Conservation (phyloP, 2,797 vertebrate genomes). For the Sorex maritimensis region DNA sequence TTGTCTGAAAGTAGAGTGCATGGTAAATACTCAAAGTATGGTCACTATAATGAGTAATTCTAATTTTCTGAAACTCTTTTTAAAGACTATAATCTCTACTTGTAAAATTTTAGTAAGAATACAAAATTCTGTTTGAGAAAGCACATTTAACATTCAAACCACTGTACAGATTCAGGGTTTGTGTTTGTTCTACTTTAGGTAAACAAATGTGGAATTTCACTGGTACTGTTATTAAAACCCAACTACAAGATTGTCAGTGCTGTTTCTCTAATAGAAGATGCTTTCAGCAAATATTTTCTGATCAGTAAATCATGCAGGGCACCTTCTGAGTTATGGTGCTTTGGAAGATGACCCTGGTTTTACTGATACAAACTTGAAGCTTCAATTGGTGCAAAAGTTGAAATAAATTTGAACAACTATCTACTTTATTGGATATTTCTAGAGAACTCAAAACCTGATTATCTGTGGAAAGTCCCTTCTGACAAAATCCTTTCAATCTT, state of each 20-base stretch:
- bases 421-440: too few relatives aligned
- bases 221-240: background rate
- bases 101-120: background rate
- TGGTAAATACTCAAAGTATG: background rate
- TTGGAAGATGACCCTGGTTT: too few relatives aligned
- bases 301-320: background rate
- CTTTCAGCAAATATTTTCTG: conserved; percentile 5
- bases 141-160: background rate
- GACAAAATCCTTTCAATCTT: too few relatives aligned
- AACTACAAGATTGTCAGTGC: background rate
- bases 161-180: background rate
- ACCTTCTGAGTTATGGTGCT: too few relatives aligned
- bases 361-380: too few relatives aligned
- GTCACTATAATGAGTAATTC: background rate
- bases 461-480: background rate
- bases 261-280: background rate
- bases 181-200: background rate
- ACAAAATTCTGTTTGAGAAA: background rate
- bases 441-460: background rate
- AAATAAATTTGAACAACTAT: too few relatives aligned
- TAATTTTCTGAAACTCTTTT: background rate
- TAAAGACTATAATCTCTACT: background rate
- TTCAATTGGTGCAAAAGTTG: too few relatives aligned
- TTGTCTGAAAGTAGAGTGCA: background rate
- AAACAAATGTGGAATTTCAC: background rate